These are phyloP conservation scores for Nothobranchius furzeri DNA, from an alignment of 2,113 vertebrate genomes.

Conservation along the genomic window DNA sequence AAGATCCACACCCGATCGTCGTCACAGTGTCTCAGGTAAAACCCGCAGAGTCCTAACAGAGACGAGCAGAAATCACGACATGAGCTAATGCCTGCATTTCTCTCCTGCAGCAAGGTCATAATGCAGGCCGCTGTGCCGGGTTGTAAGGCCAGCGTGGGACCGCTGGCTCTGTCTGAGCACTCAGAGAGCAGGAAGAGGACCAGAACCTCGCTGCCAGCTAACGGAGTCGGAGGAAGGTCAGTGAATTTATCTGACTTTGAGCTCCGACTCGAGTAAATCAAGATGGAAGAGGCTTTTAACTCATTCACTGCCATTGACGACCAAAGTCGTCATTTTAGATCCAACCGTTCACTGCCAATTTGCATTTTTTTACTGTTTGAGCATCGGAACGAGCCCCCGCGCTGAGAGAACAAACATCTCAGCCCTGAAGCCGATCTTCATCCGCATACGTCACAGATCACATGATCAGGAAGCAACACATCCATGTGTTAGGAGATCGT, in stretches of 20 bases:
- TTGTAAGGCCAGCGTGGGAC: slow-evolving; percentile 82
- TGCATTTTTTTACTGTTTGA: too few relatives aligned
- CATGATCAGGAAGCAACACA: too few relatives aligned
- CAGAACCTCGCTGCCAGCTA: slow-evolving; percentile 75
- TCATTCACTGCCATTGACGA: too few relatives aligned
- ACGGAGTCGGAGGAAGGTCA: slow-evolving; percentile 63
- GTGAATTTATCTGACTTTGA: slow-evolving; percentile 13
- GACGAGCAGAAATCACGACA: not conserved
- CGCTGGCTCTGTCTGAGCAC: slow-evolving; percentile 81
- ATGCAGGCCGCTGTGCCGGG: slow-evolving; percentile 88
- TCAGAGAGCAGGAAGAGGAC: slow-evolving; percentile 88
- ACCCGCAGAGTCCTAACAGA: not conserved
- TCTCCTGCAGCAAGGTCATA: slow-evolving; percentile 80
- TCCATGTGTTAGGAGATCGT: too few relatives aligned
- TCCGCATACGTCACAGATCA: too few relatives aligned
- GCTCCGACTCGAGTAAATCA: not conserved
- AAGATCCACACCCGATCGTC: slow-evolving; percentile 80
- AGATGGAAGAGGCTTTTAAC: not conserved
- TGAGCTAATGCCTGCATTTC: not conserved
- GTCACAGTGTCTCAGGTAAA: slow-evolving; percentile 74
- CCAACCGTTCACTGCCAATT: too few relatives aligned
- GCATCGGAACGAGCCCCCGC: too few relatives aligned
- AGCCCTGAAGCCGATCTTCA: too few relatives aligned
- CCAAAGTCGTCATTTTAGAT: too few relatives aligned
- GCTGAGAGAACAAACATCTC: too few relatives aligned